Percentiles rank a stretch among this genome's conserved stretches.
Evolutionary conservation across 1,140 invertebrate genomes (phyloP).

Genomic region (Bradysia coprophila): DNA sequence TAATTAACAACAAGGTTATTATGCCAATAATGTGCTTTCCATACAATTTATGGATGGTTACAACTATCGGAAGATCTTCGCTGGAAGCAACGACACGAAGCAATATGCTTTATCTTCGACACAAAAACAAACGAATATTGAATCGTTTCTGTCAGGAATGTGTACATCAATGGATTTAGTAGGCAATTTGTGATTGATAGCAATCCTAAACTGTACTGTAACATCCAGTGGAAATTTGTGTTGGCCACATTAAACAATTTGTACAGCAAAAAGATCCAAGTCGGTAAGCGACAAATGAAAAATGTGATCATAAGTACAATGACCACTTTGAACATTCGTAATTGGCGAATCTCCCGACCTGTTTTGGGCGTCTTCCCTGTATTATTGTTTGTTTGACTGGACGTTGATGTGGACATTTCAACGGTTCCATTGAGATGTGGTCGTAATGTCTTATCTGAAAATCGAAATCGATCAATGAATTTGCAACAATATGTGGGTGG

Average conservation of each 20-base stretch:
- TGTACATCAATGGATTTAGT: constrained; percentile 34
- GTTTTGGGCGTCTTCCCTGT: constrained; percentile 5
- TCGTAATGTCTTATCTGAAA: background rate
- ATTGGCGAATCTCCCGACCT: constrained; percentile 24
- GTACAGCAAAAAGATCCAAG: constrained; percentile 27
- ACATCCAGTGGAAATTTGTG: constrained; percentile 20
- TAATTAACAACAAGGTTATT: too few relatives aligned
- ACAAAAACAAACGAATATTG: too few relatives aligned
- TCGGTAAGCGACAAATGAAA: constrained; percentile 28
- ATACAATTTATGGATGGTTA: too few relatives aligned
- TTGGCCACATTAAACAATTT: constrained; percentile 20
- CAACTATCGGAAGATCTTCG: too few relatives aligned
- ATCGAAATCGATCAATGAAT: background rate
- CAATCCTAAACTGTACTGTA: constrained; percentile 25
- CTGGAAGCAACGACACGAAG: too few relatives aligned
- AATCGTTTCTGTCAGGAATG: constrained; percentile 30
- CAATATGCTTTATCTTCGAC: too few relatives aligned
- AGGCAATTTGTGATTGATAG: constrained; percentile 28
- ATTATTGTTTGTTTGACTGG: background rate
- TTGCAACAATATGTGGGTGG: background rate
- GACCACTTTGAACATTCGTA: constrained; percentile 31
- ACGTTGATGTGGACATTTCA: background rate
- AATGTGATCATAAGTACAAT: constrained; percentile 30
- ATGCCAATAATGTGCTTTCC: too few relatives aligned
- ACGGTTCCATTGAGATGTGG: background rate